phyloP scores from a whole-genome alignment of 2,797 vertebrate genomes.

The Linurgus olivaceus region DNA sequence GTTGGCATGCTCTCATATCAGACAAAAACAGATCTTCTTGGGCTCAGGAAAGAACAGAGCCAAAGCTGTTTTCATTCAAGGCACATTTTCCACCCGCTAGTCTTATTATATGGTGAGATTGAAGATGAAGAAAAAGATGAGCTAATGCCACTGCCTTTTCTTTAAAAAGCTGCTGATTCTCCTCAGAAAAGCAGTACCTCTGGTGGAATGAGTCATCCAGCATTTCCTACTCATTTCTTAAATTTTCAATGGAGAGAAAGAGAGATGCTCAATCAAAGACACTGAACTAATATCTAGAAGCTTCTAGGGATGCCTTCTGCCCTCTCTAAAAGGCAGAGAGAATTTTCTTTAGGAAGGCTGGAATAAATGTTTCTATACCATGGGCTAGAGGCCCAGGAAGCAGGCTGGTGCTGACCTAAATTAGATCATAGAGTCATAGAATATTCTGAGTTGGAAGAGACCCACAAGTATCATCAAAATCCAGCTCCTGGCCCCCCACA shows the following conservation, averaged over 20 bases:
- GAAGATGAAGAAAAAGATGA: neutral
- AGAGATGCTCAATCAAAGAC: neutral
- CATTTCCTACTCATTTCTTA: conserved; percentile 51
- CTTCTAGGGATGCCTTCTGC: neutral
- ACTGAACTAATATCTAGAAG: neutral
- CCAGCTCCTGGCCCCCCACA: neutral
- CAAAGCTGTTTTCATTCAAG: neutral
- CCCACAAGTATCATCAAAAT: neutral
- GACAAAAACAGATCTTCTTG: neutral
- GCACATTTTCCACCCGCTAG: neutral
- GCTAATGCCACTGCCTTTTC: neutral
- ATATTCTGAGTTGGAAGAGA: neutral
- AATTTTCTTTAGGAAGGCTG: neutral
- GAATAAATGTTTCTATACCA: neutral
- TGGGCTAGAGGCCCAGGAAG: neutral
- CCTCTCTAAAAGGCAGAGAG: neutral
- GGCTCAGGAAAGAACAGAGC: neutral
- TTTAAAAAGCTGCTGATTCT: conserved; percentile 36
- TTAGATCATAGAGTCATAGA: neutral
- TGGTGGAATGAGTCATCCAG: conserved; percentile 36
- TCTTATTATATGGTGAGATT: neutral
- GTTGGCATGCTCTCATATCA: neutral
- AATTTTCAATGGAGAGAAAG: conserved; percentile 25
- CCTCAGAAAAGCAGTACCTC: conserved; percentile 24
- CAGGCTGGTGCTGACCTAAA: neutral